Percentiles rank a stretch among this genome's conserved stretches.
These are phyloP conservation scores for Magallana gigas DNA, from an alignment of 1,140 invertebrate genomes.

Conservation along the genomic window DNA sequence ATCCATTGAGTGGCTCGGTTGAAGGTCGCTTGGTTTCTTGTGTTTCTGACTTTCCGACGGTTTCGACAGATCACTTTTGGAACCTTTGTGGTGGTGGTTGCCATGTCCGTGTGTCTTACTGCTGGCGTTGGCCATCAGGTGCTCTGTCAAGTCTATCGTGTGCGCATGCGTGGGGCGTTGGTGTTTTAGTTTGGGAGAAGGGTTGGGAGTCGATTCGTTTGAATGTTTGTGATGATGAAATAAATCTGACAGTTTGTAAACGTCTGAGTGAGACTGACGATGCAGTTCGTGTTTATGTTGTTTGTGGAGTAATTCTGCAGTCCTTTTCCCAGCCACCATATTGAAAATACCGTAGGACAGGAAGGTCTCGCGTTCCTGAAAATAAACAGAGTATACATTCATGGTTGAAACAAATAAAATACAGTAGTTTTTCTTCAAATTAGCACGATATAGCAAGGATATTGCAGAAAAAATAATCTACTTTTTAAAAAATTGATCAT, in stretches of 20 bases:
- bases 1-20: neutral
- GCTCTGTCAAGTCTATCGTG: conserved; percentile 7
- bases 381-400: neutral
- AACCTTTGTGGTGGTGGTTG: neutral
- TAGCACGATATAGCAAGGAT: too few species aligned
- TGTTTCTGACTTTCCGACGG: neutral
- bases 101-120: neutral
- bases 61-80: conserved; percentile 14
- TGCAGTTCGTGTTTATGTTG: conserved; percentile 49
- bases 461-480: too few species aligned
- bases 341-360: conserved; percentile 53
- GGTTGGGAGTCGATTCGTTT: conserved; percentile 27
- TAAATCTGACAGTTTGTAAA: conserved; percentile 5
- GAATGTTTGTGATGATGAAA: conserved; percentile 24
- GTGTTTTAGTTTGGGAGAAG: conserved; percentile 15
- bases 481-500: too few species aligned
- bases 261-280: conserved; percentile 22
- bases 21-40: neutral
- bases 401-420: neutral
- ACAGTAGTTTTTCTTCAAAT: too few species aligned
- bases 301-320: conserved; percentile 49
- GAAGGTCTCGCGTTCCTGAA: conserved; percentile 44
- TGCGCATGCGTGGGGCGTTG: conserved; percentile 24
- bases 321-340: conserved; percentile 50
- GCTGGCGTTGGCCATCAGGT: neutral